These are phyloP conservation scores for Erethizon dorsatum DNA, from an alignment of 2,797 vertebrate genomes.

Conservation along the genomic window DNA sequence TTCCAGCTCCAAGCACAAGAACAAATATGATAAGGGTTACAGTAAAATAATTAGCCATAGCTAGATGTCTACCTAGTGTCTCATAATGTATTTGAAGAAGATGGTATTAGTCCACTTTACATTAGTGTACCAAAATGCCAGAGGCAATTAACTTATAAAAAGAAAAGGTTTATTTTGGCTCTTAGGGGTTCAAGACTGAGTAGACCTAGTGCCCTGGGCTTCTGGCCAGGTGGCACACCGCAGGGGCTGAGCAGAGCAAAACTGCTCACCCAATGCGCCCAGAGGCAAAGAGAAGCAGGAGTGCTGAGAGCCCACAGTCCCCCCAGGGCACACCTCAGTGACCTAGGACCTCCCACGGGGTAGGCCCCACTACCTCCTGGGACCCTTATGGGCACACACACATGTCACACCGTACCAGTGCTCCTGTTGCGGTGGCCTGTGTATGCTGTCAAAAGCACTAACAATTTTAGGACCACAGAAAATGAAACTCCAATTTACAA, in stretches of 20 bases:
- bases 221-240: background rate
- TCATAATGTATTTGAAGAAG: background rate
- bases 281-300: background rate
- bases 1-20: background rate
- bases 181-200: background rate
- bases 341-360: background rate
- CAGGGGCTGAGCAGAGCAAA: background rate
- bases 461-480: background rate
- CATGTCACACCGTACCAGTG: no score
- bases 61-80: no score
- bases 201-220: background rate
- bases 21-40: background rate
- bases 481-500: background rate
- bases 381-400: background rate
- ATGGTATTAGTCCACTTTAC: background rate
- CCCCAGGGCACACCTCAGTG: background rate
- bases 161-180: background rate
- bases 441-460: background rate
- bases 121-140: background rate
- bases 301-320: background rate
- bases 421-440: background rate
- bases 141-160: background rate
- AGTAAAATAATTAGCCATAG: background rate
- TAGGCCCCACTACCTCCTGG: background rate
- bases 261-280: no score